Evolutionary conservation across 2,888 invertebrate species (phyloP).

Genomic region (Labia minor): DNA sequence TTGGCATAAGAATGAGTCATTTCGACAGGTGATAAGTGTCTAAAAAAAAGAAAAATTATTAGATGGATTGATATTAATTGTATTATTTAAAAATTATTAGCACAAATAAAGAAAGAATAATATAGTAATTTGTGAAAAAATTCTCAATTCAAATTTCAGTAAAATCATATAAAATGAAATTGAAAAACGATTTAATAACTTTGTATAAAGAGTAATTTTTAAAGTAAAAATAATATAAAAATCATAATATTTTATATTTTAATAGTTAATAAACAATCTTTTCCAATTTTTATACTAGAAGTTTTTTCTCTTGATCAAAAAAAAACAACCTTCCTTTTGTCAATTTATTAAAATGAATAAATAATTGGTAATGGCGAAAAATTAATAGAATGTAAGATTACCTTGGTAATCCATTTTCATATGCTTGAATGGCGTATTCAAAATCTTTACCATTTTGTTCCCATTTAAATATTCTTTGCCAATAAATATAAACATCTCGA

Average conservation of each 20-base stretch:
- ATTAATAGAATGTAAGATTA: slow-evolving; percentile 23
- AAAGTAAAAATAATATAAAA: slow-evolving; percentile 15
- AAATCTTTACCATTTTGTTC: slow-evolving; percentile 66
- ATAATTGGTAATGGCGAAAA: not conserved
- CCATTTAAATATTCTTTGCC: slow-evolving; percentile 59
- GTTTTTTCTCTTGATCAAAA: not conserved
- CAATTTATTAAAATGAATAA: no score
- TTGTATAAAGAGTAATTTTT: no score
- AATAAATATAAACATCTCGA: slow-evolving; percentile 60
- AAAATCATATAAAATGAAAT: no score
- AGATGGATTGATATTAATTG: no score
- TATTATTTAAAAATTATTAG: no score
- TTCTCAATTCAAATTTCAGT: no score
- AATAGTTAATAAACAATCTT: not conserved
- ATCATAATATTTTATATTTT: not conserved
- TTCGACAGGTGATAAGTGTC: slow-evolving; percentile 39
- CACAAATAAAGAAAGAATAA: no score
- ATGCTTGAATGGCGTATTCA: slow-evolving; percentile 48
- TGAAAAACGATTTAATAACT: no score
- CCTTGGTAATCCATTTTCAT: slow-evolving; percentile 37
- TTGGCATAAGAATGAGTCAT: slow-evolving; percentile 50
- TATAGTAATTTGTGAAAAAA: no score
- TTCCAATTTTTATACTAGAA: not conserved
- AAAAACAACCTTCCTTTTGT: no score
- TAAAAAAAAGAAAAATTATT: no score